Evolutionary conservation across 2,797 vertebrate species (phyloP).

Genomic region (Gallinago nigripennis): DNA sequence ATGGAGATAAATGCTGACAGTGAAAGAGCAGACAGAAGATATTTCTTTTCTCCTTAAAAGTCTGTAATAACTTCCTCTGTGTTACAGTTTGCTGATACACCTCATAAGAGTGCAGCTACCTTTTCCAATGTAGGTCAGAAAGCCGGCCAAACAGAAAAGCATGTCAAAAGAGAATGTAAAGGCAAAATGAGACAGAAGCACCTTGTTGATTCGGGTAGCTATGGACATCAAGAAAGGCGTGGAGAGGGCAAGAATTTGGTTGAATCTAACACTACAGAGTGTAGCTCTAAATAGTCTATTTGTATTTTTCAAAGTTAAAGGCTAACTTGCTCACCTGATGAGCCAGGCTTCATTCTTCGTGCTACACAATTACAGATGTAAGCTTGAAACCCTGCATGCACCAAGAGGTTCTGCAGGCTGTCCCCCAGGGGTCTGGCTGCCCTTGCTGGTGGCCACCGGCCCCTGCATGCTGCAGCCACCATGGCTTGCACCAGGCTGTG

Average conservation of each 20-base stretch:
- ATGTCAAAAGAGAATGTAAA: background rate
- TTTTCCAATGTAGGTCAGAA: background rate
- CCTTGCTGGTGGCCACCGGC: too few relatives aligned
- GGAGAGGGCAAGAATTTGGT: background rate
- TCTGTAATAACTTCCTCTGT: background rate
- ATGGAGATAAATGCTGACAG: background rate
- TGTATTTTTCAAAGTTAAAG: background rate
- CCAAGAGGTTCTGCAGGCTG: background rate
- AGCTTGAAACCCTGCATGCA: background rate
- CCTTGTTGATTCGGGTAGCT: background rate
- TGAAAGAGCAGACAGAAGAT: background rate
- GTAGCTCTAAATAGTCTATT: background rate
- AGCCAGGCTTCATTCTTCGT: background rate
- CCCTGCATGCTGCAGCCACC: rapidly evolving
- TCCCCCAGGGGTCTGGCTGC: rapidly evolving
- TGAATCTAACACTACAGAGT: background rate
- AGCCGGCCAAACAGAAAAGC: background rate
- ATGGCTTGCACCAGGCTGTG: background rate
- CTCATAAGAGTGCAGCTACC: background rate
- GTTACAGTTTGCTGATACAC: background rate
- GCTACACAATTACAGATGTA: background rate
- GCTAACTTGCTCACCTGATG: background rate
- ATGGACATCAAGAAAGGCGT: rapidly evolving
- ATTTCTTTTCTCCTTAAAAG: background rate
- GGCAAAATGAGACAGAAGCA: background rate